Evolutionary conservation across 2,888 invertebrate species (phyloP).

Genomic region (Phasia obesa): DNA sequence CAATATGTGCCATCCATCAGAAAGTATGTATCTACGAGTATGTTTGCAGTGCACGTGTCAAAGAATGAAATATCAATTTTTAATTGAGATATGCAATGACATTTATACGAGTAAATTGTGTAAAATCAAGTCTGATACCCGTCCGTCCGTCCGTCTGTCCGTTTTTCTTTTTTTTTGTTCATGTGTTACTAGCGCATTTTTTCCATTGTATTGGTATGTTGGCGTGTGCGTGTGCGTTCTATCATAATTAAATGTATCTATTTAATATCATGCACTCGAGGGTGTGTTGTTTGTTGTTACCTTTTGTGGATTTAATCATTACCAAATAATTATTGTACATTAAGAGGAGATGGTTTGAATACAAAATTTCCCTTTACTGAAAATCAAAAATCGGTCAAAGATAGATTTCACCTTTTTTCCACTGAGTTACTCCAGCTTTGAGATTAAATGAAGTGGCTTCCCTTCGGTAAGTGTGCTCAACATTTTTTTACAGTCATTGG

Average conservation of each 20-base stretch:
- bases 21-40: neutral
- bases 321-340: conserved; percentile 69
- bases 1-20: too few species aligned
- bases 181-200: neutral
- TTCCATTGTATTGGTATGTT: conserved; percentile 6
- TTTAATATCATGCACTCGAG: conserved; percentile 59
- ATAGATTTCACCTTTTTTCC: conserved; percentile 59
- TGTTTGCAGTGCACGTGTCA: conserved; percentile 67
- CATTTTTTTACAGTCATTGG: conserved; percentile 26
- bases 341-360: conserved; percentile 36
- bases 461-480: conserved; percentile 4
- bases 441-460: conserved; percentile 26
- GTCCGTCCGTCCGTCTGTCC: neutral
- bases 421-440: conserved; percentile 51
- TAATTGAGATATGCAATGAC: conserved; percentile 67
- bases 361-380: conserved; percentile 8
- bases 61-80: conserved; percentile 67
- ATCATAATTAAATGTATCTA: conserved; percentile 68
- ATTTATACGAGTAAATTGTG: conserved; percentile 41
- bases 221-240: conserved; percentile 17
- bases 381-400: conserved; percentile 24
- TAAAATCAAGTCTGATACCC: neutral
- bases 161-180: neutral
- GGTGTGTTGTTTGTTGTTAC: conserved; percentile 63
- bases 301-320: conserved; percentile 71